Conservation (phyloP, 2,888 invertebrate species). For the Lobophora halterata region DNA sequence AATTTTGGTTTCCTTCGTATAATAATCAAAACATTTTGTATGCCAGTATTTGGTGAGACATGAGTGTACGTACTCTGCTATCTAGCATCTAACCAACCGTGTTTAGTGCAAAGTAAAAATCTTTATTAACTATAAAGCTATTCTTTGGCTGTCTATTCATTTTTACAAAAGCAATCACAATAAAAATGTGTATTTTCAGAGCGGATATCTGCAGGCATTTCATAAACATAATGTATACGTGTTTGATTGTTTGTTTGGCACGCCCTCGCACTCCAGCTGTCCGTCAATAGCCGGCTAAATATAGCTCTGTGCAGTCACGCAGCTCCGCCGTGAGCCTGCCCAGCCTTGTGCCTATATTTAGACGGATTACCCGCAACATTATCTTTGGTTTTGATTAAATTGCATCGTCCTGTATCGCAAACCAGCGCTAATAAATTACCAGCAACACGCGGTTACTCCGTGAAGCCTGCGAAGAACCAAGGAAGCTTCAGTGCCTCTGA, state of each 20-base stretch:
- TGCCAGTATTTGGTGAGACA: too few species aligned
- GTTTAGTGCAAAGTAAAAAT: too few species aligned
- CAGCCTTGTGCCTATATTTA: constrained; percentile 24
- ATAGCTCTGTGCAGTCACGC: constrained; percentile 25
- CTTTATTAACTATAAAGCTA: too few species aligned
- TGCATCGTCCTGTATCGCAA: constrained; percentile 11
- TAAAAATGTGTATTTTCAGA: constrained; percentile 11
- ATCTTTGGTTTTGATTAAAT: constrained; percentile 23
- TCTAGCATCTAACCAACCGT: too few species aligned
- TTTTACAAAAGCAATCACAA: neutral
- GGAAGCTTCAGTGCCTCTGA: too few species aligned
- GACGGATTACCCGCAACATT: constrained; percentile 15
- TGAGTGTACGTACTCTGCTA: too few species aligned
- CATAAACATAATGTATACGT: constrained; percentile 24
- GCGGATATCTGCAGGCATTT: constrained; percentile 17
- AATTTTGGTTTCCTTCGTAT: neutral
- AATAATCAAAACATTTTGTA: too few species aligned
- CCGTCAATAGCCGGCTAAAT: constrained; percentile 38
- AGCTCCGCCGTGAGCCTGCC: constrained; percentile 18
- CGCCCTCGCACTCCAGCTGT: constrained; percentile 56
- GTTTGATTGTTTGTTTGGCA: constrained; percentile 56
- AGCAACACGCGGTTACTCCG: too few species aligned
- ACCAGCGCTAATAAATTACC: too few species aligned
- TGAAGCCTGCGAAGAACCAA: too few species aligned
- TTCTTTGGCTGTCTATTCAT: neutral